Evolutionary conservation across 2,888 invertebrate genomes (phyloP), one percentile per base, ranked within the genome.

Genomic region (Sinhomidia bicolor): DNA sequence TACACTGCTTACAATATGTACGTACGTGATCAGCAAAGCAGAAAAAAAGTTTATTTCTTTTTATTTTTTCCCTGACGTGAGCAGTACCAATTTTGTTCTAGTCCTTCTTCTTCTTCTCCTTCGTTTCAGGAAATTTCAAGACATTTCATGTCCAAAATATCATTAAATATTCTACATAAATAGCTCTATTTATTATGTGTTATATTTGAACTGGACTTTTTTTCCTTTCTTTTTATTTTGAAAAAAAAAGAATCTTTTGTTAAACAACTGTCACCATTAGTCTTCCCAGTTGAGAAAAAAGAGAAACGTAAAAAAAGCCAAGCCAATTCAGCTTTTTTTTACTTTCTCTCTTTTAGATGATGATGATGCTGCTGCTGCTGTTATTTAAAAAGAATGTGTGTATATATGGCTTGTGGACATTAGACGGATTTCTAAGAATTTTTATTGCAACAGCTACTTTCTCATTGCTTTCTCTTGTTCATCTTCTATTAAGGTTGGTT

Each of bases 81-180:
- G 41, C 68, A 68, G 20, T 68, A 36, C 41, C 41, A 36, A 41
- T 68, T 41, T 60, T 29, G 5, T 60, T 60, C 26, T 60, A 2
- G 9, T 26, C 10, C 41, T 20, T 41, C 60, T 14, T n/a, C n/a
- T 60, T 60, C 26, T 60, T 0, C 1, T 26, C 10, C 41, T 20
- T 41, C 60, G 2, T 68, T 41, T 26, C 68, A n/a, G 68, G 76
- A 76, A 76, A 76, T 51, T 47, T 26, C 29, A 3, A 51, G 51
- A 26, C 36, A 68, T 68, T 68, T 20, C 36, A 14, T 68, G 41
- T 36, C 32, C n/a, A 51, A 76, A 76, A 51, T 76, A 76, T 47
- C 76, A 76, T 76, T 76, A 51, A 47, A 76, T 76, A 76, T 76
- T 76, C 76, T 76, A 51, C 51, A 76, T 76, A 76, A 76, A 76